A percentile compares a stretch with the other conserved stretches of the same genome.
These are phyloP conservation scores for Geotrypetes seraphini DNA, from an alignment of 2,797 vertebrate species.

Conservation along the genomic window DNA sequence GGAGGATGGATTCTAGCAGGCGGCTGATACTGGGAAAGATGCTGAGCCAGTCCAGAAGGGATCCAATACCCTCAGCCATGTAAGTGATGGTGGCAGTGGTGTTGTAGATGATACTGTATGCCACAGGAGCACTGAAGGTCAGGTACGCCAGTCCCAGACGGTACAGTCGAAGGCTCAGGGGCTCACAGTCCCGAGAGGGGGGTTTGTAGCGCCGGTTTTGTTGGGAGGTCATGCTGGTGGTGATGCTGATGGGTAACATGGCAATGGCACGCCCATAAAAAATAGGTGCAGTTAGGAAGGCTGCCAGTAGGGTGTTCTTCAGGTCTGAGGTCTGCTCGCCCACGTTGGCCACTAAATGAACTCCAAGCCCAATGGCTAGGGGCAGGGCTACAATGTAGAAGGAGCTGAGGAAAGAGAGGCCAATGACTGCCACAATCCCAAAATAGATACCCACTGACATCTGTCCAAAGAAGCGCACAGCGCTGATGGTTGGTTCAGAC, in stretches of 20 bases:
- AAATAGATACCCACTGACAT: slow-evolving; percentile 76
- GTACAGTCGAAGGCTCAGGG: slow-evolving; percentile 60
- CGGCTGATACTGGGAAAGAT: slow-evolving; percentile 64
- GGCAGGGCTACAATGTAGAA: slow-evolving; percentile 75
- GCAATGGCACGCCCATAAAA: slow-evolving; percentile 73
- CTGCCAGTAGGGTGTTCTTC: slow-evolving; percentile 54
- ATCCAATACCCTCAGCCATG: slow-evolving; percentile 62
- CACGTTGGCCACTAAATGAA: slow-evolving; percentile 72
- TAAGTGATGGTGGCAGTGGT: slow-evolving; percentile 66
- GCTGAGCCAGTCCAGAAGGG: slow-evolving; percentile 65
- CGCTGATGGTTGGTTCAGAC: slow-evolving; percentile 32
- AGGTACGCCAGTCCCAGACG: slow-evolving; percentile 67
- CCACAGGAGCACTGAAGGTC: slow-evolving; percentile 69
- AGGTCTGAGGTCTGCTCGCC: slow-evolving; percentile 72
- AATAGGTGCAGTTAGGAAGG: slow-evolving; percentile 67
- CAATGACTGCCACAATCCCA: slow-evolving; percentile 68
- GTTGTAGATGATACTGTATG: slow-evolving; percentile 64
- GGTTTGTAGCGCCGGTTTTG: slow-evolving; percentile 56
- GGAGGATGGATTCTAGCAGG: slow-evolving; percentile 57
- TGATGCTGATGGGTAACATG: slow-evolving; percentile 73
- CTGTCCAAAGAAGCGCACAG: slow-evolving; percentile 65
- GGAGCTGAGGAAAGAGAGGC: slow-evolving; percentile 61
- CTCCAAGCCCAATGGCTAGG: slow-evolving; percentile 65
- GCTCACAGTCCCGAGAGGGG: not conserved
- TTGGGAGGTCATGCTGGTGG: slow-evolving; percentile 62